These are phyloP conservation scores for Ciconia maguari DNA, from an alignment of 2,113 vertebrate genomes.

Conservation along the genomic window DNA sequence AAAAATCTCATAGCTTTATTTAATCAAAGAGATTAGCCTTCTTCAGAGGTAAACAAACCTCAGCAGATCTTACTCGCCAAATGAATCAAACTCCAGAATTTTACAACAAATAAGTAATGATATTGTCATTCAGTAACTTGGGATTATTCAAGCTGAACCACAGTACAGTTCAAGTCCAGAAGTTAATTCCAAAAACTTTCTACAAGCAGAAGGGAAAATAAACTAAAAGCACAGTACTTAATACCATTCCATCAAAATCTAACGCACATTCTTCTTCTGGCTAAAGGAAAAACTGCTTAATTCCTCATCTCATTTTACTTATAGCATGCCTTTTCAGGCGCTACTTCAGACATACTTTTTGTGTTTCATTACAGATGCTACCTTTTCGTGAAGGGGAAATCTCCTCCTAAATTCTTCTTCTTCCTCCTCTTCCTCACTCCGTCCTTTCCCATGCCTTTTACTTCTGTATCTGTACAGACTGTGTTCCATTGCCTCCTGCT, in stretches of 20 bases:
- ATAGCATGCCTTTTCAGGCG: neutral
- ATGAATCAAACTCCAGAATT: neutral
- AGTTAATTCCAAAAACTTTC: neutral
- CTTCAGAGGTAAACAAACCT: neutral
- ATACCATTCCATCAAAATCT: neutral
- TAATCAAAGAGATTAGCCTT: neutral
- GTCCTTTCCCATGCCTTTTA: slow-evolving; percentile 75
- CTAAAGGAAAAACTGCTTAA: neutral
- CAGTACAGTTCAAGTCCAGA: neutral
- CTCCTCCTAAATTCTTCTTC: slow-evolving; percentile 85
- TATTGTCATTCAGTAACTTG: neutral
- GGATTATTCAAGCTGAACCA: neutral
- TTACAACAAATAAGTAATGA: neutral
- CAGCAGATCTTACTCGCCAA: neutral
- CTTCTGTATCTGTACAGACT: slow-evolving; percentile 85
- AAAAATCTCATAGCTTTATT: neutral
- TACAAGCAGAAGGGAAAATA: neutral
- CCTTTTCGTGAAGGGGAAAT: slow-evolving; percentile 88
- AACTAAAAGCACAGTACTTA: neutral
- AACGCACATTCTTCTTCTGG: neutral
- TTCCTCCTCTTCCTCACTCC: slow-evolving; percentile 87
- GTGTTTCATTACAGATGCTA: slow-evolving; percentile 11
- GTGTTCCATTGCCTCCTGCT: slow-evolving; percentile 78
- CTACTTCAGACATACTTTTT: neutral
- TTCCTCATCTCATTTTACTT: neutral